Conservation (phyloP, 2,888 invertebrate species). For the Drosophila diplacantha region DNA sequence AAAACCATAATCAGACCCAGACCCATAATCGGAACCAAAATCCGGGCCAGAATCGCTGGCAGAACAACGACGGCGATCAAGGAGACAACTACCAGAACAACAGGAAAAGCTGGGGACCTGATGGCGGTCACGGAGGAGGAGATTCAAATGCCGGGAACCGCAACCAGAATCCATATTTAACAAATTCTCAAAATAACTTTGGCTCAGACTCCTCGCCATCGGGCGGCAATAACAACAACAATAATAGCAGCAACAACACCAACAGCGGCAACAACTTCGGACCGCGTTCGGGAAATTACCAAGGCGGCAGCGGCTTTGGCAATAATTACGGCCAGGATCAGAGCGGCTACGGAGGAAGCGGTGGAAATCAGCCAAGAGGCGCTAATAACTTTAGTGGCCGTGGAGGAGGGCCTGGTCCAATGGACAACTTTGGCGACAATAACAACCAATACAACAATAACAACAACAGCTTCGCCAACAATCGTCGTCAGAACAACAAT, state of each 20-base stretch:
- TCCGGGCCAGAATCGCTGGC: constrained; percentile 16
- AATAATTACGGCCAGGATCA: constrained; percentile 13
- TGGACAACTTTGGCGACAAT: constrained; percentile 27
- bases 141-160: neutral
- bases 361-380: neutral
- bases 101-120: constrained; percentile 20
- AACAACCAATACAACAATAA: constrained; percentile 10
- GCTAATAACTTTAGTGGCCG: constrained; percentile 16
- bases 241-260: neutral
- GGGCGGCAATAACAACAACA: neutral
- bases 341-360: neutral
- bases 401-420: constrained; percentile 11
- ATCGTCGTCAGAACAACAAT: constrained; percentile 23
- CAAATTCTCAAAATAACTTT: constrained; percentile 1
- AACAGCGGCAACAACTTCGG: constrained; percentile 8
- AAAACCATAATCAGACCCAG: constrained; percentile 4
- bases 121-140: constrained; percentile 1
- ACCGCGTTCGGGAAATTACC: neutral
- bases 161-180: constrained; percentile 2
- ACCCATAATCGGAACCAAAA: constrained; percentile 2
- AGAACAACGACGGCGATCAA: constrained; percentile 9
- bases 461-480: constrained; percentile 4
- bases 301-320: neutral
- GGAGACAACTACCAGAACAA: constrained; percentile 24
- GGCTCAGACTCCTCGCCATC: neutral